These are phyloP conservation scores for Drosophila biarmipes DNA, from an alignment of 1,140 invertebrate species.

Conservation along the genomic window DNA sequence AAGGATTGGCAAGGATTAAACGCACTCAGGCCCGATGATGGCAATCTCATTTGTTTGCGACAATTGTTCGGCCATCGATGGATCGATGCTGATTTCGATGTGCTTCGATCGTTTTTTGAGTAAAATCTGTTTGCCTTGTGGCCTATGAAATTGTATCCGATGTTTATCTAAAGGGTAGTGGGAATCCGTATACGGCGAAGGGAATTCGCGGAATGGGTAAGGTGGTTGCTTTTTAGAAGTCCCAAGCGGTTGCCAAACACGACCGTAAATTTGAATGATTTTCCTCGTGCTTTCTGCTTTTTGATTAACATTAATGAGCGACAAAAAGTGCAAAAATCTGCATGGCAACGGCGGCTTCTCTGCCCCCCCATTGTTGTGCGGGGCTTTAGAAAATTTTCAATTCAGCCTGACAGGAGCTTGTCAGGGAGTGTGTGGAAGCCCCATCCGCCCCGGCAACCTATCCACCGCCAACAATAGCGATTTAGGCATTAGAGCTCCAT, in stretches of 20 bases:
- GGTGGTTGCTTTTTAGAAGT: constrained; percentile 29
- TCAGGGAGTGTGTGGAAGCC: constrained; percentile 36
- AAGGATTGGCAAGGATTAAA: constrained; percentile 78
- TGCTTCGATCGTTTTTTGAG: constrained; percentile 54
- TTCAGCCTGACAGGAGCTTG: constrained; percentile 64
- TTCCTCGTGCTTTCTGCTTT: constrained; percentile 52
- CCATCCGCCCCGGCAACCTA: constrained; percentile 35
- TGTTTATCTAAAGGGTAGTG: constrained; percentile 53
- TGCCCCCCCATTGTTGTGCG: constrained; percentile 49
- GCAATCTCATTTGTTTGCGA: constrained; percentile 69
- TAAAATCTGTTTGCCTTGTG: constrained; percentile 76
- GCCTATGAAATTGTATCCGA: constrained; percentile 78
- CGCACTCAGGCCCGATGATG: constrained; percentile 66
- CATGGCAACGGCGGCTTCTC: constrained; percentile 62
- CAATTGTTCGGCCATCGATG: constrained; percentile 59
- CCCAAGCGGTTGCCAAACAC: constrained; percentile 46
- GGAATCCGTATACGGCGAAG: background rate
- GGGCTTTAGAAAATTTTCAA: constrained; percentile 60
- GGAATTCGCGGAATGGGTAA: background rate
- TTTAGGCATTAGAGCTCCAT: constrained; percentile 77
- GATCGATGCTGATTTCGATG: constrained; percentile 45
- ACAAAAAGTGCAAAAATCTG: constrained; percentile 79
- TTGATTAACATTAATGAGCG: constrained; percentile 79
- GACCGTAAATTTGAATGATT: constrained; percentile 46
- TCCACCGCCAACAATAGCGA: constrained; percentile 59